phyloP scores from a whole-genome alignment of 2,113 vertebrate genomes.

The Coracopsis vasa region DNA sequence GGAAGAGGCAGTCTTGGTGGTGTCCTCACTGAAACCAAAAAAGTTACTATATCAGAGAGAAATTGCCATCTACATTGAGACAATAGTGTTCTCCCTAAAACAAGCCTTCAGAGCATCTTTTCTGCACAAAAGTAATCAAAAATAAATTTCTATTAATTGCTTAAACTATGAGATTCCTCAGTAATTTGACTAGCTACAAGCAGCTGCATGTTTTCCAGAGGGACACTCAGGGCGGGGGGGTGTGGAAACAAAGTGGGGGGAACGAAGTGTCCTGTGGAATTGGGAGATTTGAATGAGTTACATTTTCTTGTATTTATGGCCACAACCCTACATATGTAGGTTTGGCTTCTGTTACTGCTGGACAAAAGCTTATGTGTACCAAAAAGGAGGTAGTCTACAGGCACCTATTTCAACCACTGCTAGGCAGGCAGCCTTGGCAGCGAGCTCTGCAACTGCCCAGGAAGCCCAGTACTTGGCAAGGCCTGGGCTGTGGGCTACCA shows the following conservation, averaged over 20 bases:
- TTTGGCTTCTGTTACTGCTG: not conserved
- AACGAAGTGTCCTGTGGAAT: not conserved
- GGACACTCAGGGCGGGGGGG: not conserved
- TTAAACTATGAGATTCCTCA: not conserved
- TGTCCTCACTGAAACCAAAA: not conserved
- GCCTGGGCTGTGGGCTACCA: not conserved
- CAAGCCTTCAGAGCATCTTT: not conserved
- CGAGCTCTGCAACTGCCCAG: not conserved
- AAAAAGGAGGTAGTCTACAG: not conserved
- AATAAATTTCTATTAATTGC: constrained; percentile 3
- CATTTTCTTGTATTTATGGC: not conserved
- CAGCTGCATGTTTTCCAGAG: constrained; percentile 1
- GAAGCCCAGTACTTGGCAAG: not conserved
- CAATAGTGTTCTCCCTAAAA: not conserved
- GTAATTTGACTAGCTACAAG: not conserved
- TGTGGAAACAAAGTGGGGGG: rapidly evolving
- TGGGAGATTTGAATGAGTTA: not conserved
- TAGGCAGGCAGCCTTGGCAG: not conserved
- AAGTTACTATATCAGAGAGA: not conserved
- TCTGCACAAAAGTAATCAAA: not conserved
- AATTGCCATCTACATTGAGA: not conserved
- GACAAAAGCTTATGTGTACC: not conserved
- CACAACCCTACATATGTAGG: not conserved
- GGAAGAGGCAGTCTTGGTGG: not conserved
- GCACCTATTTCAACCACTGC: not conserved